Percentiles rank a stretch among this genome's conserved stretches.
Evolutionary conservation across 1,140 invertebrate species (phyloP).

Genomic region (Dermatophagoides farinae): DNA sequence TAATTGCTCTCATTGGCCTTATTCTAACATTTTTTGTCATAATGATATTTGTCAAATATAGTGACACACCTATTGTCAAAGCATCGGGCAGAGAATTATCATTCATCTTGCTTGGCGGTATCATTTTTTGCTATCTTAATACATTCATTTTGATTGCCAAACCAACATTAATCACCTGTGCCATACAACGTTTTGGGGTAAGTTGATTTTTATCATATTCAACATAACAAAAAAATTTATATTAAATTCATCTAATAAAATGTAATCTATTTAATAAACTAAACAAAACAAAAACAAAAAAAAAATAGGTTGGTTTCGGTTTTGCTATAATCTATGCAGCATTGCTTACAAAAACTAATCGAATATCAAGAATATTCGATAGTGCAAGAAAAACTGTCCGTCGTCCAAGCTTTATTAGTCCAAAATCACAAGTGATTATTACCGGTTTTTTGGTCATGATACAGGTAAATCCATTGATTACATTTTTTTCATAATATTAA

Average conservation of each 20-base stretch:
- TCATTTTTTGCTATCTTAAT: conserved; percentile 67
- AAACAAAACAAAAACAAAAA: no score
- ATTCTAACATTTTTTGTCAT: conserved; percentile 31
- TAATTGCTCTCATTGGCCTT: conserved; percentile 34
- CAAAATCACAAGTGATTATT: conserved; percentile 48
- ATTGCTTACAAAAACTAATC: conserved; percentile 70
- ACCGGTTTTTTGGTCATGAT: conserved; percentile 38
- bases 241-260: neutral
- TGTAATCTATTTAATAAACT: neutral
- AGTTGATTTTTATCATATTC: no score
- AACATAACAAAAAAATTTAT: neutral
- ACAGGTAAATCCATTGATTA: conserved; percentile 24
- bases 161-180: conserved; percentile 27
- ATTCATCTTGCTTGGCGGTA: conserved; percentile 60
- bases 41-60: conserved; percentile 37
- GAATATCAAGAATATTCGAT: conserved; percentile 73
- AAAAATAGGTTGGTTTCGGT: conserved; percentile 44
- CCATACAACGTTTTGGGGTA: conserved; percentile 33
- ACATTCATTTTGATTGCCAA: conserved; percentile 60
- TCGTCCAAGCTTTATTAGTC: conserved; percentile 71
- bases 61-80: conserved; percentile 66
- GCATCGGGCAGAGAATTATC: conserved; percentile 71
- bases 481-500: neutral
- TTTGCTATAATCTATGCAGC: conserved; percentile 80
- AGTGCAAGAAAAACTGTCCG: conserved; percentile 65